Base-by-base conservation (phyloP, 2,797 vertebrate genomes). In the Oryzias sinensis region DNA sequence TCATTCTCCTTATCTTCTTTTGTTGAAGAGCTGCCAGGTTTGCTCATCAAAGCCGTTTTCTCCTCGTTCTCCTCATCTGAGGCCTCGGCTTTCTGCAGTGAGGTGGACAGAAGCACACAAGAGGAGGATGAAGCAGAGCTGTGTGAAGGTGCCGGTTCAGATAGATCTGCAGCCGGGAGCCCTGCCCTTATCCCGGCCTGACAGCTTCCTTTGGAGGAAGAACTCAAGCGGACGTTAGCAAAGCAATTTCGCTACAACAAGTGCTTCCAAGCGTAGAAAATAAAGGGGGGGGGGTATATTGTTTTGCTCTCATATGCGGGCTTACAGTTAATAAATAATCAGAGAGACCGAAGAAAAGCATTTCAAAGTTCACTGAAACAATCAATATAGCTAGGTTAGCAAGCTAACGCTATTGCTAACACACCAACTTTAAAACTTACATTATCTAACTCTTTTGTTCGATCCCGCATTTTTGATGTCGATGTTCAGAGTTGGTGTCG, bases 1-100 rank as follows among this genome's bases (percentile, higher is more conserved):
- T 93, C 90, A 60, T 87, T 93, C 13, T 93, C 91, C 74, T 90
- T 92, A 4, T 90, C 92, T 60, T 92, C 91, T 72, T 89, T 92
- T 56, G 50, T 76, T 14, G 84, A 83, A 33, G 77, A 72, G 53
- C 82, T 14, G 52, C 88, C 89, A 18, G 89, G 48, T 72, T 73
- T 89, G 44, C 56, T 70, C 85, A 93, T 71, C 9, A 92, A 84
- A 14, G 85, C 74, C 74, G 27, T 82, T 33, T 43, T 68, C 59
- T 93, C 92, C 5, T 91, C 89, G 0, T 92, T 37, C 33, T 37
- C 91, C 8, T 92, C 90, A 25, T 93, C 91, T 1, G 90, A 90
- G 15, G 53, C 53, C 42, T 91, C 87, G 0, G 81, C 75, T 5
- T 80, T 73, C 90, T 91, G 72, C 46, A 1, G 6, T 5, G 3